Percentiles rank a stretch among this genome's conserved stretches.
phyloP scores from a whole-genome alignment of 2,113 vertebrate genomes.

The Ammodytes marinus region DNA sequence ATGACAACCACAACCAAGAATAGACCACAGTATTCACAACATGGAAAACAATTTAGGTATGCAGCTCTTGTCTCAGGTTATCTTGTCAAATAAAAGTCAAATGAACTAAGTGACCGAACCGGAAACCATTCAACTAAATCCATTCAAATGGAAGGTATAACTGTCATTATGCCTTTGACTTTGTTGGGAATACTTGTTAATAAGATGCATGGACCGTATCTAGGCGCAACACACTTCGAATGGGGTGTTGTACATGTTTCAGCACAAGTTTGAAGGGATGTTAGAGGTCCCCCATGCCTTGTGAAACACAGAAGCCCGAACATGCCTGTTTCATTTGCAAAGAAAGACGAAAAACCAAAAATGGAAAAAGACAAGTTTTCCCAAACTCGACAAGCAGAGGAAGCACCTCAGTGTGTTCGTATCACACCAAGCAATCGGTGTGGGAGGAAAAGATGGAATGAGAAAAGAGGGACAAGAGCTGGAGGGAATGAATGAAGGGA shows the following conservation, averaged over 20 bases:
- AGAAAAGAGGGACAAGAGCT: slow-evolving; percentile 61
- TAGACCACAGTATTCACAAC: not conserved
- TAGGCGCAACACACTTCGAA: not conserved
- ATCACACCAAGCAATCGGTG: slow-evolving; percentile 51
- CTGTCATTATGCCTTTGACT: not conserved
- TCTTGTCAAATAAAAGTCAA: not conserved
- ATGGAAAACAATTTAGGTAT: not conserved
- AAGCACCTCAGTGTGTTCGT: slow-evolving; percentile 14
- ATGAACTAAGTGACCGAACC: not conserved
- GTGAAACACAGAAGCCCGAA: slow-evolving; percentile 27
- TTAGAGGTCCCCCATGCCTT: slow-evolving; percentile 3
- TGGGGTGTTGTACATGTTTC: not conserved
- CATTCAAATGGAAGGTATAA: not conserved
- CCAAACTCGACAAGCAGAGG: not conserved
- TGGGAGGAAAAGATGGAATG: slow-evolving; percentile 72
- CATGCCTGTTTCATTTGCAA: slow-evolving; percentile 5
- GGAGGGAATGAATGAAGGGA: slow-evolving; percentile 57
- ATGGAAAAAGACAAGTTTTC: not conserved
- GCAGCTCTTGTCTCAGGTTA: not conserved
- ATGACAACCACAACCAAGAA: not conserved
- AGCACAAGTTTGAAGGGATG: slow-evolving; percentile 7
- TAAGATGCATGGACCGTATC: not conserved
- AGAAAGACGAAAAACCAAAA: slow-evolving; percentile 11
- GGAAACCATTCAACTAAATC: not conserved
- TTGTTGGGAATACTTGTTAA: not conserved